Evolutionary conservation across 2,888 invertebrate genomes (phyloP).

Genomic region (Mayetiola destructor): DNA sequence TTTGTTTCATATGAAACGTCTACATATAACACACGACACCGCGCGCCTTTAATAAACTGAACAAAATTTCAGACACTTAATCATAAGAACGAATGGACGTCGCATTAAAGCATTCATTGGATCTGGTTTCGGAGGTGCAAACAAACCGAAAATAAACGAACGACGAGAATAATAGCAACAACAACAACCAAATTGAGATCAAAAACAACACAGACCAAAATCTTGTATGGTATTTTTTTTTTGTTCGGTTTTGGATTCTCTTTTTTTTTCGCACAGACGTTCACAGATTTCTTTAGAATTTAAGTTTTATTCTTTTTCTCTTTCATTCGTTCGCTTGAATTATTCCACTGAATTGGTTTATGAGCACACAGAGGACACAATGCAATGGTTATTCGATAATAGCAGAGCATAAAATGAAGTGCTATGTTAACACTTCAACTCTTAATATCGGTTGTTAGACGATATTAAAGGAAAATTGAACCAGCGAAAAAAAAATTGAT

Average conservation of each 20-base stretch:
- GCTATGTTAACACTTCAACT: constrained; percentile 8
- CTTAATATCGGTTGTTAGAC: too few species aligned
- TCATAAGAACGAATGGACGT: constrained; percentile 6
- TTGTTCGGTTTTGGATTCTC: too few species aligned
- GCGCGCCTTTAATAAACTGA: constrained; percentile 10
- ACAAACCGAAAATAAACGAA: neutral
- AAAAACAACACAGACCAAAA: neutral
- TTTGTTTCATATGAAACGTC: too few species aligned
- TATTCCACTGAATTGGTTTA: neutral
- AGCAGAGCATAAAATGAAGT: constrained; percentile 2
- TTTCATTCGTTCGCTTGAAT: neutral
- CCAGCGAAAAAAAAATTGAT: too few species aligned
- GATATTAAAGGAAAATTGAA: too few species aligned
- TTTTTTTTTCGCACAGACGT: constrained; percentile 3
- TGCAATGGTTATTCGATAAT: constrained; percentile 12
- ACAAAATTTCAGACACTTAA: constrained; percentile 9
- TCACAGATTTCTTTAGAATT: too few species aligned
- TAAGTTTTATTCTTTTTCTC: too few species aligned
- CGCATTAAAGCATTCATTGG: constrained; percentile 5
- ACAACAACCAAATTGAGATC: neutral
- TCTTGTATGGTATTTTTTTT: too few species aligned
- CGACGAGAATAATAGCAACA: neutral
- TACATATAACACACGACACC: constrained; percentile 2
- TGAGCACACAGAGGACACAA: neutral
- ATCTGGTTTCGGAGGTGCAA: constrained; percentile 10